Evolutionary conservation across 2,888 invertebrate species (phyloP).

Genomic region (Cabera pusaria): DNA sequence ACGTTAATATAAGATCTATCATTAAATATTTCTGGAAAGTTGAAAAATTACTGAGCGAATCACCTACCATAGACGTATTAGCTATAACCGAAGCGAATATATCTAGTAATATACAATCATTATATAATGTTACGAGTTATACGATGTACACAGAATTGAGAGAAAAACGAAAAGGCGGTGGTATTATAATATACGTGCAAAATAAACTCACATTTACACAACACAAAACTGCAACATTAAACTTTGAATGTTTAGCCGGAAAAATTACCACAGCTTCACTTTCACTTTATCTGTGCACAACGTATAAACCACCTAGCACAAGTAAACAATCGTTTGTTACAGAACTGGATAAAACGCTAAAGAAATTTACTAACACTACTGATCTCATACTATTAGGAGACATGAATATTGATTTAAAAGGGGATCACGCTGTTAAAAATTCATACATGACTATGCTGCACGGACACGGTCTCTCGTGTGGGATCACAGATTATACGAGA

Average conservation of each 20-base stretch:
- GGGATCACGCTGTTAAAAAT: not conserved
- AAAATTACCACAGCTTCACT: not conserved
- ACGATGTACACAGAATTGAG: not conserved
- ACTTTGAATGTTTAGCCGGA: slow-evolving; percentile 8
- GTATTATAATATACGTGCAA: slow-evolving; percentile 5
- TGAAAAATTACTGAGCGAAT: slow-evolving; percentile 1
- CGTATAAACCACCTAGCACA: slow-evolving; percentile 4
- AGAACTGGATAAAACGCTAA: slow-evolving; percentile 3
- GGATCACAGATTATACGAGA: slow-evolving; percentile 10
- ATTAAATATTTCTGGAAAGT: slow-evolving; percentile 8
- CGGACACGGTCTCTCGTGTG: slow-evolving; percentile 10
- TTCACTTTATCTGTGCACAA: not conserved
- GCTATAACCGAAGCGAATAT: slow-evolving; percentile 8
- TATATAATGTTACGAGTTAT: slow-evolving; percentile 2
- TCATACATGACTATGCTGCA: slow-evolving; percentile 6
- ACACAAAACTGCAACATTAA: not conserved
- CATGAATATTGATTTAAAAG: slow-evolving; percentile 5
- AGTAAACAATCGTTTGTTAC: slow-evolving; percentile 1
- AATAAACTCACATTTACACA: slow-evolving; percentile 4
- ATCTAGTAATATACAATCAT: not conserved
- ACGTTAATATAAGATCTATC: slow-evolving; percentile 3
- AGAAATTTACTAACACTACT: not conserved
- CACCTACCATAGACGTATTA: slow-evolving; percentile 4
- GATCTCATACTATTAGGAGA: slow-evolving; percentile 6
- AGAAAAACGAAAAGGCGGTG: slow-evolving; percentile 4